Base-by-base conservation (phyloP, 2,888 invertebrate genomes). In the Galerucella calmariensis region DNA sequence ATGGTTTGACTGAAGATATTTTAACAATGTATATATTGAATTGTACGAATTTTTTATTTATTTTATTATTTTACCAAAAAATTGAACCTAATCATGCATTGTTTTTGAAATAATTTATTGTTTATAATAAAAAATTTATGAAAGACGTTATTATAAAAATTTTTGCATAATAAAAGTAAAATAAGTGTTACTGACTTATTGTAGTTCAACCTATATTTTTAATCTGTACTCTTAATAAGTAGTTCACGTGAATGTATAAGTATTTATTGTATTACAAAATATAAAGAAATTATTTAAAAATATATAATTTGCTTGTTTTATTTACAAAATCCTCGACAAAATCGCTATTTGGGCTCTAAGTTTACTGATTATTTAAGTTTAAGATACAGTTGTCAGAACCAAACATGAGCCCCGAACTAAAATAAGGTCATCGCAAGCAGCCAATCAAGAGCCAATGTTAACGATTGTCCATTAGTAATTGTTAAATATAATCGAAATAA, bases 1-100 rank as follows among this genome's bases (percentile, higher is more conserved):
- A 62, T 56, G 88, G 75, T 76, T 79, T 74, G 79, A 81, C 81
- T 81, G 82, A 79, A 14, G 8, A 51, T 20, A 3, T 56, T 20
- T 56, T 56, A 20, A 56, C 20, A 56, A 10, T 56, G 56, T 56
- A 56, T 9, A 56, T 56, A 56, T 51, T 51, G 3, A n/a, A 51
- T 51, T 14, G 10, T 56, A 56, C 3, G 2, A 56, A 56, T 20
- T 56, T 9, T 56, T 56, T 20, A 56, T 16, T 56, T 56, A 56
- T 56, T 56, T n/a, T 20, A 9, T 56, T 10, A 56, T 0, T 9
- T 16, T 10, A 20, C 16, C 10, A 56, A 16, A 56, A 56, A 20
- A 16, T 14, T 53, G 16, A n/a, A 53, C 5, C 6, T 41, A 41
- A 41, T 41, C 35, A 41, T 41, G 35, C 35, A 41, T 9, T 41